Conservation (phyloP, 2,888 invertebrate species). For the Chymomyza amoena region DNA sequence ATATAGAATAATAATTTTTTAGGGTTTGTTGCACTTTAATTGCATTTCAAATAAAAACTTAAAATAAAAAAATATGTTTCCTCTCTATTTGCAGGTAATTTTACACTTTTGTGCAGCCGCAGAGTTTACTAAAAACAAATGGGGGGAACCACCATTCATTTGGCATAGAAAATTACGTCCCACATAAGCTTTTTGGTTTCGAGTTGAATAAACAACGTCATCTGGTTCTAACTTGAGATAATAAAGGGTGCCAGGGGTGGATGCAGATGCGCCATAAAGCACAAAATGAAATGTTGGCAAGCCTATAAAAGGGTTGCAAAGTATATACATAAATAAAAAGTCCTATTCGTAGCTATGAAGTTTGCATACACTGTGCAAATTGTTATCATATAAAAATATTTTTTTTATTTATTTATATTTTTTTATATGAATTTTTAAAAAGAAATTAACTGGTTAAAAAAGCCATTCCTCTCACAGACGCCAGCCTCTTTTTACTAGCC, state of each 20-base stretch:
- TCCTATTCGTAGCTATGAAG: no score
- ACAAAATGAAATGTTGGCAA: not conserved
- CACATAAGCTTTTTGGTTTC: not conserved
- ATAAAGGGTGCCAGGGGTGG: not conserved
- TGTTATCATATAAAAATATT: no score
- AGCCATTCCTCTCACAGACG: no score
- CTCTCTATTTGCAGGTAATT: conserved; percentile 43
- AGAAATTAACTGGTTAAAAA: no score
- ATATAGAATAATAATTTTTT: not conserved
- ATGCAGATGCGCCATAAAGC: not conserved
- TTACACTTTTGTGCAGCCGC: not conserved
- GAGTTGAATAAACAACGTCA: not conserved
- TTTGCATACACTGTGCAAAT: no score
- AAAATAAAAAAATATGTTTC: conserved; percentile 15
- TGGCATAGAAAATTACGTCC: not conserved
- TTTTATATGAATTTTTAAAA: no score
- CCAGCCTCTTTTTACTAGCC: no score
- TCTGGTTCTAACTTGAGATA: not conserved
- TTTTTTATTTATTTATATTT: no score
- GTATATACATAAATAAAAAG: no score
- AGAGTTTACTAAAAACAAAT: no score
- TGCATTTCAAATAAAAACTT: not conserved
- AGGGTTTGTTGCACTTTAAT: not conserved
- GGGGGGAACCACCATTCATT: not conserved
- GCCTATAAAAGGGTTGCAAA: no score